Conservation (phyloP, 2,113 vertebrate species). For the Siphamia tubifer region DNA sequence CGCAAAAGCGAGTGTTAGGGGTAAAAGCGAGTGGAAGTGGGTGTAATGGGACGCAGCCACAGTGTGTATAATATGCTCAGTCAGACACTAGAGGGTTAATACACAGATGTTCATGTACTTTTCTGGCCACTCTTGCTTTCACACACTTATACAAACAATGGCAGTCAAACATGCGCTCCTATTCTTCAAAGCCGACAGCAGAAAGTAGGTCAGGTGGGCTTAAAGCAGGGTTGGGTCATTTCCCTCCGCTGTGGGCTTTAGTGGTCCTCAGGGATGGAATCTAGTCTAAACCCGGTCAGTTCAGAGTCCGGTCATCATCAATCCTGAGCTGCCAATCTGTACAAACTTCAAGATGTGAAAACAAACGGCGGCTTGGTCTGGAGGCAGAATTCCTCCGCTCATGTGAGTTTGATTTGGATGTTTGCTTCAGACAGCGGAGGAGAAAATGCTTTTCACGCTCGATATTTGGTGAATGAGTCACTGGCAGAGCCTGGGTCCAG, state of each 20-base stretch:
- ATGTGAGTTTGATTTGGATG: slow-evolving; percentile 11
- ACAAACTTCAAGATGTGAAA: not conserved
- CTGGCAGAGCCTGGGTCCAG: not conserved
- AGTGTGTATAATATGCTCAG: too few species aligned
- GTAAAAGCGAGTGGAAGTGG: too few species aligned
- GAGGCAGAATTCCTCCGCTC: not conserved
- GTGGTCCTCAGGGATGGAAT: slow-evolving; percentile 1
- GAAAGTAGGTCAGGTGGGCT: slow-evolving; percentile 76
- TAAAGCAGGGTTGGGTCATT: not conserved
- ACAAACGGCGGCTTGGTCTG: not conserved
- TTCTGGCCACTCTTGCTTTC: not conserved
- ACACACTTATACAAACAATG: slow-evolving; percentile 42
- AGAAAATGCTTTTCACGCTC: not conserved
- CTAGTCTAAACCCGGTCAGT: not conserved
- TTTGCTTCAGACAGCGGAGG: not conserved
- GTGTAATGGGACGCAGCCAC: too few species aligned
- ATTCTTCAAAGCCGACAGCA: not conserved
- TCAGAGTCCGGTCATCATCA: not conserved
- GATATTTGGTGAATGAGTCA: not conserved
- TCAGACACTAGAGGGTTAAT: too few species aligned
- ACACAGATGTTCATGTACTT: not conserved
- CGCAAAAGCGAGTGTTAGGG: too few species aligned
- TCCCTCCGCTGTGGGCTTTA: not conserved
- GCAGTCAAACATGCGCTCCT: not conserved
- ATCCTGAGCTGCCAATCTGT: not conserved